These are phyloP conservation scores for Zelleria hepariella DNA, from an alignment of 2,888 invertebrate genomes.

Conservation along the genomic window DNA sequence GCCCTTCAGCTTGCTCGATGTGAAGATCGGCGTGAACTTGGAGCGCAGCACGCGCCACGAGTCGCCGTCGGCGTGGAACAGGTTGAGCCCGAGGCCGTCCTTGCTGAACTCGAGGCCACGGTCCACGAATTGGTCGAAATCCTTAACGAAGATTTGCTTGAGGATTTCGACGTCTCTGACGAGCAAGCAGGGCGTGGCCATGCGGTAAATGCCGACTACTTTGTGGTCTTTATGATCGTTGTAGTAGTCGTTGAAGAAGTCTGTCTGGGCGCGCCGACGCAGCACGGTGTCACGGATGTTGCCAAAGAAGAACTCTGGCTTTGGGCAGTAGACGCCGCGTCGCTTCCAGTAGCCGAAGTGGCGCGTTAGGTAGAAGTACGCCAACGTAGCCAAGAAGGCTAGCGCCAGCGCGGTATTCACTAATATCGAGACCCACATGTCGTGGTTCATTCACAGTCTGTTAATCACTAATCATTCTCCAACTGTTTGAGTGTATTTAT, in stretches of 20 bases:
- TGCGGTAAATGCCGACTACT: conserved; percentile 11
- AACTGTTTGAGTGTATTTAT: not conserved
- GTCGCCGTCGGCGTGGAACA: conserved; percentile 13
- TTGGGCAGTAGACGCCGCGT: not conserved
- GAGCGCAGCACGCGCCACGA: conserved; percentile 13
- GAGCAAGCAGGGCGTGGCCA: conserved; percentile 7
- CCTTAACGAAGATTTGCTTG: conserved; percentile 11
- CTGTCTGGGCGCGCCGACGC: not conserved
- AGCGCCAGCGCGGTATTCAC: not conserved
- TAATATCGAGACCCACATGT: not conserved
- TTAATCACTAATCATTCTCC: not conserved
- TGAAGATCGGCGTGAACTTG: conserved; percentile 11
- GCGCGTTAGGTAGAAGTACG: not conserved
- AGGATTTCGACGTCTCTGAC: conserved; percentile 10
- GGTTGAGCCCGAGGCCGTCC: conserved; percentile 11
- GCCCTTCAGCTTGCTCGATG: conserved; percentile 11
- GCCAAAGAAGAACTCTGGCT: not conserved
- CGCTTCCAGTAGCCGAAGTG: not conserved
- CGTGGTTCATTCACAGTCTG: not conserved
- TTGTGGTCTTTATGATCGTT: conserved; percentile 2
- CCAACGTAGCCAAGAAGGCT: not conserved
- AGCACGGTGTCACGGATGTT: not conserved
- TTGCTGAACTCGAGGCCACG: conserved; percentile 11
- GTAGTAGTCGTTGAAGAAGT: not conserved
- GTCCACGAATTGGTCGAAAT: conserved; percentile 12